A percentile compares a stretch with the other conserved stretches of the same genome.
These are phyloP conservation scores for Phyllostomus discolor DNA, from an alignment of 2,113 vertebrate species.

Conservation along the genomic window DNA sequence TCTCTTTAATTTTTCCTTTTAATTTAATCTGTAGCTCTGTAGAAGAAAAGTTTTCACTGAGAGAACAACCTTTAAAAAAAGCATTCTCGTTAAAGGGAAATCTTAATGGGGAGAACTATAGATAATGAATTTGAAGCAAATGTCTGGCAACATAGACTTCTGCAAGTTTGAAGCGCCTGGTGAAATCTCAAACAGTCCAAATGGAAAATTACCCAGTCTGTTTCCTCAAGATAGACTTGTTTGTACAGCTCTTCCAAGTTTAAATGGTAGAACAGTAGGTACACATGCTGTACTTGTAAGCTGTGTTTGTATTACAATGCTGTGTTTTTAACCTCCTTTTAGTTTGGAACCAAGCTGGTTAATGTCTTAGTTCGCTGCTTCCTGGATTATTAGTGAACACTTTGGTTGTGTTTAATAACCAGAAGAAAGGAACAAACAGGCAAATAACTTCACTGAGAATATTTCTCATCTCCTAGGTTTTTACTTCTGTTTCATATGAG, in stretches of 20 bases:
- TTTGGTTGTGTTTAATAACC: conserved; percentile 5
- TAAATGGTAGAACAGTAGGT: conserved; percentile 54
- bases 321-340: conserved; percentile 57
- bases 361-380: conserved; percentile 44
- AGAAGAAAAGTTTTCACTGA: conserved; percentile 42
- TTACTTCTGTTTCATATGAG: neutral
- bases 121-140: conserved; percentile 57
- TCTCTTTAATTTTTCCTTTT: conserved; percentile 30
- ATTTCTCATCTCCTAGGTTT: neutral
- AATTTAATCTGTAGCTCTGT: conserved; percentile 18
- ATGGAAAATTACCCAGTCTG: conserved; percentile 79
- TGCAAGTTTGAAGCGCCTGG: conserved; percentile 47
- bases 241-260: conserved; percentile 55
- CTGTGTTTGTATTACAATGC: conserved; percentile 54
- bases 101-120: conserved; percentile 48
- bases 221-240: conserved; percentile 81
- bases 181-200: conserved; percentile 61
- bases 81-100: conserved; percentile 13
- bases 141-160: conserved; percentile 21
- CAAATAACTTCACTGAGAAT: neutral
- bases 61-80: conserved; percentile 29
- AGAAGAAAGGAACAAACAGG: neutral
- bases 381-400: conserved; percentile 22
- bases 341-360: conserved; percentile 37
- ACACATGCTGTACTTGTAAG: conserved; percentile 49